Percentiles rank a stretch among this genome's conserved stretches.
Evolutionary conservation across 2,797 vertebrate genomes (phyloP).

Genomic region (Micrastur ruficollis): DNA sequence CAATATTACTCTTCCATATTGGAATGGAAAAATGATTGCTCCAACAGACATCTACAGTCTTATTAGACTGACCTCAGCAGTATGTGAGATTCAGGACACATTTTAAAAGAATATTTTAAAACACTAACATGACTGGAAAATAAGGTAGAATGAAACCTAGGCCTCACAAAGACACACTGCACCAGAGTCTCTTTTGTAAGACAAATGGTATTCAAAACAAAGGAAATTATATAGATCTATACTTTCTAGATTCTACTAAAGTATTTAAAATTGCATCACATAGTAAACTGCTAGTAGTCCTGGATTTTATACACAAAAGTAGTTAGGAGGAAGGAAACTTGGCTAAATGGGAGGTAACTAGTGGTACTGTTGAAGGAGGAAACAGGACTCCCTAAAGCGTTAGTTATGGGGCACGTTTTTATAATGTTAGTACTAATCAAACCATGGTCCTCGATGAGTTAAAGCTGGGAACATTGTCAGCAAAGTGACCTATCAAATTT

Average conservation of each 20-base stretch:
- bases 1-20: neutral
- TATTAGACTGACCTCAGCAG: neutral
- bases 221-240: neutral
- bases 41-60: neutral
- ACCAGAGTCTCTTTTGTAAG: neutral
- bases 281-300: neutral
- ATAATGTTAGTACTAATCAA: neutral
- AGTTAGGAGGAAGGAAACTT: neutral
- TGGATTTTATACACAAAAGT: neutral
- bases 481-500: neutral
- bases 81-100: neutral
- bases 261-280: neutral
- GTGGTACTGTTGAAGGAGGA: neutral
- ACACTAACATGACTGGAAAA: neutral
- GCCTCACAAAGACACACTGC: neutral
- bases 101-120: neutral
- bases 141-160: neutral
- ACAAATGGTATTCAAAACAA: neutral
- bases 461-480: neutral
- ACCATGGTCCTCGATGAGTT: fast-evolving
- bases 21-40: neutral
- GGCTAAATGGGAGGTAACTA: neutral
- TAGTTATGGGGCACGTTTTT: neutral
- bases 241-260: neutral
- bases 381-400: neutral